Evolutionary conservation across 2,113 vertebrate species (phyloP).

Genomic region (Erinaceus europaeus): DNA sequence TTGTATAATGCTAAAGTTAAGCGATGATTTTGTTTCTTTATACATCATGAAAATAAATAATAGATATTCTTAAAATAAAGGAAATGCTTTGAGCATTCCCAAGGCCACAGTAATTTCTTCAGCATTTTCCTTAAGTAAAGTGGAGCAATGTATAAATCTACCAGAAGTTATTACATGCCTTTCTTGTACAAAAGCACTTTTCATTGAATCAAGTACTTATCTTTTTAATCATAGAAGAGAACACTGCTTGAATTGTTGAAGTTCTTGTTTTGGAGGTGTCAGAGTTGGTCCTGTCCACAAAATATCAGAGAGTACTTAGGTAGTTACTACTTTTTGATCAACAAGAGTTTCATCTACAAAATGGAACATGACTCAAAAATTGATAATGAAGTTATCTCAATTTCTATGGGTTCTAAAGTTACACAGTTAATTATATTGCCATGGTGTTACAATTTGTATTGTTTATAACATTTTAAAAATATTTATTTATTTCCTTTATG

Average conservation of each 20-base stretch:
- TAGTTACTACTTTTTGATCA: background rate
- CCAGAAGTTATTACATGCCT: background rate
- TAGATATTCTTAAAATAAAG: background rate
- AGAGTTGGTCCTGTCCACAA: background rate
- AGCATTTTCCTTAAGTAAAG: slow-evolving; percentile 37
- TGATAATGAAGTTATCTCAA: background rate
- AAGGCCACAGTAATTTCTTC: background rate
- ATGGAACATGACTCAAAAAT: background rate
- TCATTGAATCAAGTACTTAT: background rate
- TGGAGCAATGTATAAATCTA: background rate
- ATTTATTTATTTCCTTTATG: background rate
- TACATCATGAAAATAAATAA: too few species aligned
- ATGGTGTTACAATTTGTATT: background rate
- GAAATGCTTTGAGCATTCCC: background rate
- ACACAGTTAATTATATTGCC: background rate
- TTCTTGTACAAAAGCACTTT: background rate
- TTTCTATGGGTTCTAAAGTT: background rate
- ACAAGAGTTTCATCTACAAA: background rate
- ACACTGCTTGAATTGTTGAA: background rate
- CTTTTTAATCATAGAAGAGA: too few species aligned
- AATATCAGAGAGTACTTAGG: background rate
- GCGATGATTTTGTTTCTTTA: too few species aligned
- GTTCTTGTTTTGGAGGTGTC: background rate
- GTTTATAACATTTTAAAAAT: background rate
- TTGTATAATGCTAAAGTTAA: too few species aligned